These are phyloP conservation scores for Sparus aurata DNA, from an alignment of 2,797 vertebrate genomes.

Conservation along the genomic window DNA sequence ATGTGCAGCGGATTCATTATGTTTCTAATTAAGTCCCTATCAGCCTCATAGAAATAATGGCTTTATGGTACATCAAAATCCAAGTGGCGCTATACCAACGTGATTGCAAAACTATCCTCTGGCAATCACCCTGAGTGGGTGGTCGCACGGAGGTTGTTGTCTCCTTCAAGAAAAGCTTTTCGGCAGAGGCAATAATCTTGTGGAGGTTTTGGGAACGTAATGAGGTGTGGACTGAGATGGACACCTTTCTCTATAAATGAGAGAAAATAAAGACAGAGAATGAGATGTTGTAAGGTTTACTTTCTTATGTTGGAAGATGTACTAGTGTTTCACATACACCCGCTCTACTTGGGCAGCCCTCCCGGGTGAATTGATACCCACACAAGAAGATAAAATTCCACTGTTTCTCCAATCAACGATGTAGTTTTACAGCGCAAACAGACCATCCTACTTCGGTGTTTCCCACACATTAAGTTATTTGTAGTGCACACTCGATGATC, in stretches of 20 bases:
- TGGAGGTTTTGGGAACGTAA: background rate
- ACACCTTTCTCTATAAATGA: background rate
- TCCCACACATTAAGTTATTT: no score
- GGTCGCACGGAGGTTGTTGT: constrained; percentile 62
- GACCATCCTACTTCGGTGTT: no score
- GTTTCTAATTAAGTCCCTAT: constrained; percentile 89
- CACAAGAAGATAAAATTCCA: no score
- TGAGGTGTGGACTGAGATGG: background rate
- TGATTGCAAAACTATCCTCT: constrained; percentile 74
- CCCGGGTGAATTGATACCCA: no score
- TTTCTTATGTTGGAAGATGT: no score
- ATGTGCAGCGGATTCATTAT: constrained; percentile 86
- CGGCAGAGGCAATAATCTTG: constrained; percentile 7
- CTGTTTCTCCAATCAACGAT: no score
- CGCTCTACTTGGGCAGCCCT: no score
- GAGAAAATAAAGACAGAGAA: background rate
- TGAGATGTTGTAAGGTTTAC: background rate
- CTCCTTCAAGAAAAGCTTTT: constrained; percentile 56
- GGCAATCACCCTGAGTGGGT: constrained; percentile 76
- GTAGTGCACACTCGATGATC: no score
- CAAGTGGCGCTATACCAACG: constrained; percentile 68
- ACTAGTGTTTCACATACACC: no score
- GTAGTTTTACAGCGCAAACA: no score
- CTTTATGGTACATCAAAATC: constrained; percentile 81
- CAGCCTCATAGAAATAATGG: constrained; percentile 84